phyloP scores from a whole-genome alignment of 2,797 vertebrate genomes.

The Sciurus vulgaris region DNA sequence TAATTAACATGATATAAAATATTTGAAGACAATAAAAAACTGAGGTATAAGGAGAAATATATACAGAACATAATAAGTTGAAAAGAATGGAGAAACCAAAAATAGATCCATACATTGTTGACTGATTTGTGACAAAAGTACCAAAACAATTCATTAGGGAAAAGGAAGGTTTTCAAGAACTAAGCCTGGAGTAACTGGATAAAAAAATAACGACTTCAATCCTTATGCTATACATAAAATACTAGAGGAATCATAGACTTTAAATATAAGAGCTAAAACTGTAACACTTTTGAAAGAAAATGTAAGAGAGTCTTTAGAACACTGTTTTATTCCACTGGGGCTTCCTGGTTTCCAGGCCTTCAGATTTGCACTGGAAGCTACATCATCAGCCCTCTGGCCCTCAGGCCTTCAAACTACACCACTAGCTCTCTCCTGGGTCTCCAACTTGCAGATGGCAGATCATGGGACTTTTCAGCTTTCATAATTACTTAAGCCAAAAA shows the following conservation, averaged over 20 bases:
- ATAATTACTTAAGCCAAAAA: not conserved
- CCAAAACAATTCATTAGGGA: not conserved
- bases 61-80: not conserved
- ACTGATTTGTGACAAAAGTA: not conserved
- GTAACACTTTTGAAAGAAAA: conserved; percentile 34
- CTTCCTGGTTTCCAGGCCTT: not conserved
- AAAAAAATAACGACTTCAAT: conserved; percentile 18
- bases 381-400: not conserved
- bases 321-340: not conserved
- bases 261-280: not conserved
- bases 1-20: not conserved
- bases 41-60: not conserved
- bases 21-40: conserved; percentile 12
- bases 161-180: conserved; percentile 22
- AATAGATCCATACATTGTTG: not conserved
- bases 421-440: not conserved
- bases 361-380: not conserved
- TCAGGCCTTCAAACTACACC: not conserved
- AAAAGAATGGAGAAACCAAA: conserved; percentile 19
- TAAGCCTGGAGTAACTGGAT: not conserved
- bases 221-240: not conserved
- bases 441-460: not conserved
- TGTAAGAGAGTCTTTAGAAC: not conserved
- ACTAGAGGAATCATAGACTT: not conserved
- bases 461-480: not conserved